Base-by-base conservation (phyloP, 2,113 vertebrate genomes). In the Chloroceryle aenea region DNA sequence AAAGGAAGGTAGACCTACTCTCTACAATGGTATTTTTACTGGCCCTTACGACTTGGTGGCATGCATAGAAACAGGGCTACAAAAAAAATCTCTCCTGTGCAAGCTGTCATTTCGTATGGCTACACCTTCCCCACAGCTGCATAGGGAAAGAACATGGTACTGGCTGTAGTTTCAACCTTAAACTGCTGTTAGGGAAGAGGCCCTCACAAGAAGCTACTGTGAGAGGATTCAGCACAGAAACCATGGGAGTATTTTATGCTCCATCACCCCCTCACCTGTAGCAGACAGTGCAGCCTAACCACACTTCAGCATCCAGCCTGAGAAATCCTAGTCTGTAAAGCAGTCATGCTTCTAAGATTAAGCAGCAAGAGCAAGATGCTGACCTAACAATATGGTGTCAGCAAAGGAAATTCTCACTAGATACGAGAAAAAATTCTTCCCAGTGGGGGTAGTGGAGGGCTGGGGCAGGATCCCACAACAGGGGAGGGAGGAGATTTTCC, bases 381-480 rank as follows among this genome's bases (percentile, higher is more conserved):
- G 73, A 77, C 25, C 34, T 50, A 52, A 34, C 32, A 67, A n/a
- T 14, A 52, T 43, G 20, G 19, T 38, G 66, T 36, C 68, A 81
- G 50, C 34, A 82, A 95, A 52, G 26, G 21, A 78, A 87, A 90
- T 75, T 64, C 66, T 72, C 21, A 50, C 14, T 29, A 87, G 34
- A 68, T 30, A 58, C 0, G 4, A 77, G 45, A 61, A 53, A 73
- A 85, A 61, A 36, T 12, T 68, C 18, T 52, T 91, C 18, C 9
- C 2, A 0, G 9, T 50, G 29, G 5, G 8, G 6, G 11, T 47
- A 6, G 16, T 58, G 52, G 27, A 42, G 25, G 15, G 34, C 47
- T 82, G 78, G 55, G 32, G 53, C 34, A 64, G 48, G 16, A 89
- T 40, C 21, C 12, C 26, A 48, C 16, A 6, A 72, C 0, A 0